Base-by-base conservation (phyloP, 2,113 vertebrate genomes). In the Bubo blakistoni region DNA sequence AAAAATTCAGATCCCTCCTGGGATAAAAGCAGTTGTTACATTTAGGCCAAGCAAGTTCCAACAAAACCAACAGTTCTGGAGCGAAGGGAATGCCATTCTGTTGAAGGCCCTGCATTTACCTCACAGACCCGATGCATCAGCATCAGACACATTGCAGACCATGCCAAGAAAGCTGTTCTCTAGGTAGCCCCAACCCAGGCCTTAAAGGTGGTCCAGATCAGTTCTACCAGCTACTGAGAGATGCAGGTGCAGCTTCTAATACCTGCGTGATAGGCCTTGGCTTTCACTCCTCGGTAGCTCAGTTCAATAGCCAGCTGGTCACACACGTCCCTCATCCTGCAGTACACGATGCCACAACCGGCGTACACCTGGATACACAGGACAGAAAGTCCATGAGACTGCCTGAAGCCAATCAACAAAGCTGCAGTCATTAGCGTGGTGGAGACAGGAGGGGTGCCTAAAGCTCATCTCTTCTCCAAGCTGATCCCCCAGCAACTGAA, bases 231-330 rank as follows among this genome's bases (percentile, higher is more conserved):
- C 44, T 57, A 21, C 26, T 22, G 67, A 70, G 71, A 88, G 59
- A 63, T 54, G 70, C 55, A 74, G 77, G 40, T 15, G 61, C 38
- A 91, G 78, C 6, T 4, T 78, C 46, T 46, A 79, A 79, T 97
- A 99, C 99, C 99, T 99, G 99, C 99, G 5, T 99, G 99, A 95
- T 99, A 99, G 2, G 99, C 98, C 91, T 99, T 99, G 93, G 99
- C 98, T 30, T 94, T 94, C 81, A 99, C 88, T 29, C 99, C 99
- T 26, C 99, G 98, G 86, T 98, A 98, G 77, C 98, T 99, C 92
- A 99, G 95, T 86, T 99, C 98, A 66, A 97, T 93, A 10, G 99
- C 99, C 94, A 99, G 98, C 25, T 98, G 98, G 88, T 99, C 99
- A 97, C 99, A 99, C 86, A 97, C 90, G 2, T 99, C 99, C 95